Evolutionary conservation across 1,140 invertebrate genomes (phyloP), one percentile per base, ranked within the genome.

Genomic region (Drosophila watanabei): DNA sequence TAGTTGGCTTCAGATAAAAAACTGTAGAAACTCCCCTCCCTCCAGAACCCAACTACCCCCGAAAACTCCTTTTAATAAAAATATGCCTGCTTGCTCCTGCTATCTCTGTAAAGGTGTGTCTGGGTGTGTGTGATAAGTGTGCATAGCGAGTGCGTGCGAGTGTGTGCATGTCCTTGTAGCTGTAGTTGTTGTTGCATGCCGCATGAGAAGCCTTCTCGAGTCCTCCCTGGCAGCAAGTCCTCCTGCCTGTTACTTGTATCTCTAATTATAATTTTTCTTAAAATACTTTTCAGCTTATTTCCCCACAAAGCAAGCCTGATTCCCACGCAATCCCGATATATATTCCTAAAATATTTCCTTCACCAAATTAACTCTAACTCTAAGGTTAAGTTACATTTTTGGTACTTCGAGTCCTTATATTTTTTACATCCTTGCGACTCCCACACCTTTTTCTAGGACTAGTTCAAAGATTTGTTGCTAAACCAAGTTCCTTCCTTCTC

Each of bases 1-100:
- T 75, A 75, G 72, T 75, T 73, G 71, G 71, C 71, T 75, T 73
- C 56, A 52, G 68, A 52, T 16, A 11, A 61, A 11, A 61, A 72
- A 52, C 30, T 16, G 64, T 70, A 70, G 68, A 54, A 43, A 6
- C 16, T n/a, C 30, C 33, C n/a, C 10, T 9, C 30, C 30, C 6
- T 24, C 20, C 2, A 32, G 41, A 28, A 28, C 48, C 28, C 32
- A 13, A 4, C 30, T 35, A 45, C 16, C 37, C 18, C 24, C 20
- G 20, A 18, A 14, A 6, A 35, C 33, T 30, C 59, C 33, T n/a
- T 4, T 13, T 35, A 20, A 49, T 18, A 28, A 18, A 45, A 32
- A 49, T 18, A 28, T 8, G 45, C 48, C 45, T 49, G 5, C 41
- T 33, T 32, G 16, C 66, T 51, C 35, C 35, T 72, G 56, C 43